Evolutionary conservation across 2,113 vertebrate genomes (phyloP).

Genomic region (Scomber japonicus): DNA sequence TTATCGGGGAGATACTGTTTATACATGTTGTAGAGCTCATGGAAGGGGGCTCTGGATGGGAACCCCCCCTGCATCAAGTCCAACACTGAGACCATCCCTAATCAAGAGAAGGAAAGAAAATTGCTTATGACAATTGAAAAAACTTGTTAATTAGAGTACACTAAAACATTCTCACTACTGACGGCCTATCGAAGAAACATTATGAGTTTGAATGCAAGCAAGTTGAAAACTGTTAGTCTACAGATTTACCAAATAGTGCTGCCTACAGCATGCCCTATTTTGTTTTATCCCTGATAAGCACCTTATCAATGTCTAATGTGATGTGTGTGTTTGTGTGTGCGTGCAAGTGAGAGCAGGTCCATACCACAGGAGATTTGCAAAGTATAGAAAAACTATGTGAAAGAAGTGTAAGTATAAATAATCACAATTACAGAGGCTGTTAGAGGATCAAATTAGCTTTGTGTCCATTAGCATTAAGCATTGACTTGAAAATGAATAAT

Average conservation of each 20-base stretch:
- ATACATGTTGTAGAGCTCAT: constrained; percentile 99
- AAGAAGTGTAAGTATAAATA: neutral
- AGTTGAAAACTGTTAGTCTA: neutral
- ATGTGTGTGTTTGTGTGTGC: neutral
- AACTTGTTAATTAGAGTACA: neutral
- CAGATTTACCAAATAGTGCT: no score
- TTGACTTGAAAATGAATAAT: neutral
- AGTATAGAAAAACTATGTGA: no score
- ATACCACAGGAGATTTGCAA: no score
- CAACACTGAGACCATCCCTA: constrained; percentile 98
- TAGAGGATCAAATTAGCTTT: no score
- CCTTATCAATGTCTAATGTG: neutral
- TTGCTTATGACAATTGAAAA: neutral
- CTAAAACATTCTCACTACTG: neutral
- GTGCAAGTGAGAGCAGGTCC: neutral
- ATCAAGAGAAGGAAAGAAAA: constrained; percentile 9
- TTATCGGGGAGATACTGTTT: constrained; percentile 96
- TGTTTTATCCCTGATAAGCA: neutral
- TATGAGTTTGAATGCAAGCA: neutral
- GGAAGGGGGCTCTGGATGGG: constrained; percentile 96
- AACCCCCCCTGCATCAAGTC: constrained; percentile 99
- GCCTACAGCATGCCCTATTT: neutral
- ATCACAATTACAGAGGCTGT: neutral
- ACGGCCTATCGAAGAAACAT: neutral
- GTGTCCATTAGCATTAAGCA: neutral